phyloP scores from a whole-genome alignment of 2,888 invertebrate genomes.

The Melipona beecheii region DNA sequence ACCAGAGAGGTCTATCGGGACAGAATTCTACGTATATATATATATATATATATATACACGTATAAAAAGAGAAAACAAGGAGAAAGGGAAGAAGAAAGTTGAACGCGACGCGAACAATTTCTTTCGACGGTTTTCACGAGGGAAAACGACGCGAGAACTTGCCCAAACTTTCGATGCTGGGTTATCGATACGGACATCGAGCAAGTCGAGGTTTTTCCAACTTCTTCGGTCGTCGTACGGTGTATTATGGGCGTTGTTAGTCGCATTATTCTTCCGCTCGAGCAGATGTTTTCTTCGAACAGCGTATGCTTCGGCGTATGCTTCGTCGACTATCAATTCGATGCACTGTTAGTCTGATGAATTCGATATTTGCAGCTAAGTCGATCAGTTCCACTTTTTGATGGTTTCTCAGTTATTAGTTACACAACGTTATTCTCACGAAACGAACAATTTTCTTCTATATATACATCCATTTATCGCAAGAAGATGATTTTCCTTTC shows the following conservation, averaged over 20 bases:
- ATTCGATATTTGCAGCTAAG: no score
- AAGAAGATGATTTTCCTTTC: no score
- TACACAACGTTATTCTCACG: no score
- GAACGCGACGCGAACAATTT: slow-evolving; percentile 58
- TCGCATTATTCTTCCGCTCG: background rate
- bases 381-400: no score
- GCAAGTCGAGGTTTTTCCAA: slow-evolving; percentile 14
- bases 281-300: background rate
- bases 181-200: slow-evolving; percentile 36
- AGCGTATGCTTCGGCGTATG: background rate
- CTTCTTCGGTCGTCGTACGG: slow-evolving; percentile 9
- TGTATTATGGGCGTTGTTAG: background rate
- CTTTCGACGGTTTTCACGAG: slow-evolving; percentile 47
- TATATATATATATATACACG: background rate
- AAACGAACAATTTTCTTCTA: no score
- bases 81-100: slow-evolving; percentile 20
- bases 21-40: background rate
- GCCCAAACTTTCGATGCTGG: slow-evolving; percentile 35
- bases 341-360: background rate
- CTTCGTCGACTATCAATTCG: background rate
- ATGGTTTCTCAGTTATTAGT: no score
- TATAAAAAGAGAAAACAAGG: background rate
- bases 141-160: slow-evolving; percentile 57
- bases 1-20: slow-evolving; percentile 4
- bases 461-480: no score